phyloP scores from a whole-genome alignment of 1,140 invertebrate species.

The Platorchestia sp. region DNA sequence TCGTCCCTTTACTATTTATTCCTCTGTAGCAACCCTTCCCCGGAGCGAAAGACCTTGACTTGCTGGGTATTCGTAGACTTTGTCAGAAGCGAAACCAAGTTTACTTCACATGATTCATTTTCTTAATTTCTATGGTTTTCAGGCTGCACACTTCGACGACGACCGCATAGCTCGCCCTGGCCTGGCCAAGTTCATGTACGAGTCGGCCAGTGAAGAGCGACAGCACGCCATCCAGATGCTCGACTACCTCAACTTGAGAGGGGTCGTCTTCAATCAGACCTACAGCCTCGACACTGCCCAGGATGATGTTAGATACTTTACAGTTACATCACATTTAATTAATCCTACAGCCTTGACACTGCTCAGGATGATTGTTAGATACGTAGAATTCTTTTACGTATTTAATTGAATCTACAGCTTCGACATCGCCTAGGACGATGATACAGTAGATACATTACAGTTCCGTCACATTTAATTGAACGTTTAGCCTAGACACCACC shows the following conservation, averaged over 20 bases:
- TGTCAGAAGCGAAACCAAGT: no score
- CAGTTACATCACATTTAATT: not conserved
- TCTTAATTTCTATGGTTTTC: no score
- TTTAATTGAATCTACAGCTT: slow-evolving; percentile 8
- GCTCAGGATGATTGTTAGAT: not conserved
- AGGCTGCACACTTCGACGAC: slow-evolving; percentile 86
- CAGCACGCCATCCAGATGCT: slow-evolving; percentile 92
- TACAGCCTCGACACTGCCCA: slow-evolving; percentile 11
- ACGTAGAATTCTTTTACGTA: not conserved
- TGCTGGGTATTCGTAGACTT: no score
- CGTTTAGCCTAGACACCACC: no score
- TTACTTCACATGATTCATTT: no score
- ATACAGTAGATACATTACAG: no score
- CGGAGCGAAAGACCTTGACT: no score
- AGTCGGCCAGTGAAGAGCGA: slow-evolving; percentile 88
- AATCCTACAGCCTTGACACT: slow-evolving; percentile 13
- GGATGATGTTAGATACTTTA: not conserved
- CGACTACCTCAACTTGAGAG: slow-evolving; percentile 90
- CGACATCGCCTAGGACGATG: no score
- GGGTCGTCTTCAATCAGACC: slow-evolving; percentile 72
- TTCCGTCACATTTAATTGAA: no score
- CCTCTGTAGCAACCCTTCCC: no score
- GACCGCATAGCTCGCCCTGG: slow-evolving; percentile 86
- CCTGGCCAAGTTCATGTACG: slow-evolving; percentile 89
- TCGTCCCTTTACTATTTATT: no score